Evolutionary conservation across 2,113 vertebrate species (phyloP).

Genomic region (Crotalus viridis): DNA sequence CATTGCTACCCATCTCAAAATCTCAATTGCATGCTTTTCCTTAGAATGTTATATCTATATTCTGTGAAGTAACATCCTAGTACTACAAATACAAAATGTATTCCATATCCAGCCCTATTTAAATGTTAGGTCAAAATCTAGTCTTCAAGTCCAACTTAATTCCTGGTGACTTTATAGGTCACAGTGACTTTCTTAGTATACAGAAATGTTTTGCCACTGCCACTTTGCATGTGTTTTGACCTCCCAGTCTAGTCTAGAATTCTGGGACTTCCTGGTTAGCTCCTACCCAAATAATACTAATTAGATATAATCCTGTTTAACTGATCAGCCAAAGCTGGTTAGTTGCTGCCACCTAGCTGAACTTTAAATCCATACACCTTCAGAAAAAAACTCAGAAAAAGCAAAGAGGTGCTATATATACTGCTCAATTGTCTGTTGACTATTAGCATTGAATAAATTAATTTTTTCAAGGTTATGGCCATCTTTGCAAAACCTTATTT

Average conservation of each 20-base stretch:
- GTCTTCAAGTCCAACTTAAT: neutral
- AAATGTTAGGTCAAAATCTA: neutral
- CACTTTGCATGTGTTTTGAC: neutral
- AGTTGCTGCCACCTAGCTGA: neutral
- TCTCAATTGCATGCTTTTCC: neutral
- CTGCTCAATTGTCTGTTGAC: neutral
- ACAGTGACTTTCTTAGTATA: neutral
- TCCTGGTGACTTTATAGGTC: neutral
- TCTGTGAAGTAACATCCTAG: neutral
- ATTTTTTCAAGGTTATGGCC: neutral
- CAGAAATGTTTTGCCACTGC: neutral
- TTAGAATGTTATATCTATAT: neutral
- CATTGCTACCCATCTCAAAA: neutral
- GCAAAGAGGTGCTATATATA: neutral
- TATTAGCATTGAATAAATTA: neutral
- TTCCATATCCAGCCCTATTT: neutral
- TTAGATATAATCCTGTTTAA: neutral
- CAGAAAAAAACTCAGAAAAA: neutral
- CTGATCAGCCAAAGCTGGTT: neutral
- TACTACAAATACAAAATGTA: neutral
- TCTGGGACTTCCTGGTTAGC: neutral
- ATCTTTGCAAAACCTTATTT: neutral
- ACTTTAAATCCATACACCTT: neutral
- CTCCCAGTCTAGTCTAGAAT: neutral
- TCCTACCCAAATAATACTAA: neutral